Evolutionary conservation across 2,113 vertebrate species (phyloP).

Genomic region (Australoheros scitulus): DNA sequence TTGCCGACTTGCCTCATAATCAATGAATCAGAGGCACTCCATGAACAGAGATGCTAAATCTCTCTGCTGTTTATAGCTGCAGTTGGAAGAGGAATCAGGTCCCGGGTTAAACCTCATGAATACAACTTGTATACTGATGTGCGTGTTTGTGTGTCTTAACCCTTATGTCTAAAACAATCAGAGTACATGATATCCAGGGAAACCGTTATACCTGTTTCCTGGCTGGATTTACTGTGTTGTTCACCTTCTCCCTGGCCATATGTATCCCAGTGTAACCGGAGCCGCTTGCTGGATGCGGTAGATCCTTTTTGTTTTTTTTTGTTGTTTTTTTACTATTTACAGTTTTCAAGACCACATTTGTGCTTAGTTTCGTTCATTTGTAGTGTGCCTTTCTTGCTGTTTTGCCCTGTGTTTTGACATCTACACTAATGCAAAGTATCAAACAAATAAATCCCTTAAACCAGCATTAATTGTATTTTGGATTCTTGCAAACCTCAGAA

Average conservation of each 20-base stretch:
- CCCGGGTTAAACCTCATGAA: conserved; percentile 62
- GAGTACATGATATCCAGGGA: conserved; percentile 46
- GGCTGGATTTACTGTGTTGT: conserved; percentile 22
- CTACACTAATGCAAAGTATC: neutral
- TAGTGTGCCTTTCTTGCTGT: neutral
- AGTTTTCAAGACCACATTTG: neutral
- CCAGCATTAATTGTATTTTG: neutral
- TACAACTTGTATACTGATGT: conserved; percentile 29
- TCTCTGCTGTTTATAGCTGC: conserved; percentile 12
- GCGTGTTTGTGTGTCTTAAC: neutral
- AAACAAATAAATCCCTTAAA: accelerated
- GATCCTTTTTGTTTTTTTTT: neutral
- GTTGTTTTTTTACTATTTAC: neutral
- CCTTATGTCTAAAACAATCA: conserved; percentile 49
- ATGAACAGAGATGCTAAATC: conserved; percentile 19
- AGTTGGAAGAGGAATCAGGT: conserved; percentile 49
- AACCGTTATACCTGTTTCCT: conserved; percentile 22
- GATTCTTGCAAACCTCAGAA: neutral
- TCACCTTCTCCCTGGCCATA: conserved; percentile 39
- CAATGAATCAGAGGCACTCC: conserved; percentile 45
- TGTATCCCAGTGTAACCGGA: conserved; percentile 42
- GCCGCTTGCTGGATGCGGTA: conserved; percentile 8
- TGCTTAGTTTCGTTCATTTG: neutral
- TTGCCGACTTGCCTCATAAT: conserved; percentile 35
- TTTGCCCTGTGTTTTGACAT: neutral